These are phyloP conservation scores for Centropus bengalensis DNA, from an alignment of 2,113 vertebrate genomes.

Conservation along the genomic window DNA sequence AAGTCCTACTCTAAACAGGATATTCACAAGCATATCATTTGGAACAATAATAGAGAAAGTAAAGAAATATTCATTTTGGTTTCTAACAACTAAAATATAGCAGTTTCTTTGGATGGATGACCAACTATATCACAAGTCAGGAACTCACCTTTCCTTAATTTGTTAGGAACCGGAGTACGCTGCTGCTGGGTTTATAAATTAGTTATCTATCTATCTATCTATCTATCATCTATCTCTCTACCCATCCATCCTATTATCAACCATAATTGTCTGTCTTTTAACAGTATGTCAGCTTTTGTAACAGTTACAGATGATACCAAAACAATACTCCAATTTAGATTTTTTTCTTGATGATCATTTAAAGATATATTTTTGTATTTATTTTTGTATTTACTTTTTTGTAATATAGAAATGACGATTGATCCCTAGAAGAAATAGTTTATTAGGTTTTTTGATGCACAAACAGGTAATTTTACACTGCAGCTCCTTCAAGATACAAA, in stretches of 20 bases:
- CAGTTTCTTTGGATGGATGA: neutral
- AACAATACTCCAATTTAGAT: neutral
- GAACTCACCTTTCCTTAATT: neutral
- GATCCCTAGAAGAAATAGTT: neutral
- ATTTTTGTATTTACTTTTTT: neutral
- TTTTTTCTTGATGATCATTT: neutral
- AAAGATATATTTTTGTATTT: neutral
- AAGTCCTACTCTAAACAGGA: neutral
- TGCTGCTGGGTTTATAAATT: neutral
- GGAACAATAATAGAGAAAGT: neutral
- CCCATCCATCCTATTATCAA: neutral
- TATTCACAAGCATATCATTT: neutral
- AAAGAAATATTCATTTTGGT: neutral
- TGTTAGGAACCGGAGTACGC: neutral
- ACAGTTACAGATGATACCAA: neutral
- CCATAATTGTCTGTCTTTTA: neutral
- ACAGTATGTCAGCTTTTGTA: neutral
- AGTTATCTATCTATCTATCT: neutral
- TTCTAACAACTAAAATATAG: neutral
- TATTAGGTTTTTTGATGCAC: accelerated
- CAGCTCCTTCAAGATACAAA: neutral
- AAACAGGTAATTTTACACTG: neutral
- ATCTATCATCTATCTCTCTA: neutral
- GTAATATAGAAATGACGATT: neutral
- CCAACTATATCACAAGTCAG: neutral